Conservation (phyloP, 2,113 vertebrate genomes). For the Acrocephalus kingi region DNA sequence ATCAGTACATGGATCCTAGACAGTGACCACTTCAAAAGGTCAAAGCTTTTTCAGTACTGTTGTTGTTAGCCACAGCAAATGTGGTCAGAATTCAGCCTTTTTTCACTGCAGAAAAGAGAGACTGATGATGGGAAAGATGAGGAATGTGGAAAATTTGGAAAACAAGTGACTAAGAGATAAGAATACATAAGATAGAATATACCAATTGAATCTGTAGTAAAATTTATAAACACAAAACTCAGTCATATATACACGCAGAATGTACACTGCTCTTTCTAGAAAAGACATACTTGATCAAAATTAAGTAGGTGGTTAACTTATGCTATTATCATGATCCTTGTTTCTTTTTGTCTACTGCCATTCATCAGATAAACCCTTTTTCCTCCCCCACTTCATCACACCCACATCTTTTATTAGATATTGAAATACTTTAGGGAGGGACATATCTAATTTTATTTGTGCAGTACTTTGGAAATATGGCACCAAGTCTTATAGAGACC, state of each 20-base stretch:
- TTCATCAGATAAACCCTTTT: not conserved
- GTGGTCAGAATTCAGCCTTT: not conserved
- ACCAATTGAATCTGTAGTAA: not conserved
- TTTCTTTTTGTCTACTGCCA: not conserved
- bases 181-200: not conserved
- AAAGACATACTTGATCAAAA: not conserved
- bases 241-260: not conserved
- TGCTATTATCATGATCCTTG: not conserved
- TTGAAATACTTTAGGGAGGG: not conserved
- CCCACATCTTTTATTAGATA: not conserved
- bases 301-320: not conserved
- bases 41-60: not conserved
- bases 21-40: not conserved
- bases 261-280: not conserved
- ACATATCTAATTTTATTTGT: not conserved
- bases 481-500: not conserved
- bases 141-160: not conserved
- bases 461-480: not conserved
- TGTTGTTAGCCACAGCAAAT: not conserved
- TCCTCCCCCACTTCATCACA: not conserved
- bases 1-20: not conserved
- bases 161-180: not conserved
- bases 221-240: not conserved
- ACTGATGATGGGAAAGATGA: not conserved
- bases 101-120: not conserved